Percentiles rank a stretch among this genome's conserved stretches.
phyloP scores from a whole-genome alignment of 1,140 invertebrate genomes.

The Gonatopus flavifemur region DNA sequence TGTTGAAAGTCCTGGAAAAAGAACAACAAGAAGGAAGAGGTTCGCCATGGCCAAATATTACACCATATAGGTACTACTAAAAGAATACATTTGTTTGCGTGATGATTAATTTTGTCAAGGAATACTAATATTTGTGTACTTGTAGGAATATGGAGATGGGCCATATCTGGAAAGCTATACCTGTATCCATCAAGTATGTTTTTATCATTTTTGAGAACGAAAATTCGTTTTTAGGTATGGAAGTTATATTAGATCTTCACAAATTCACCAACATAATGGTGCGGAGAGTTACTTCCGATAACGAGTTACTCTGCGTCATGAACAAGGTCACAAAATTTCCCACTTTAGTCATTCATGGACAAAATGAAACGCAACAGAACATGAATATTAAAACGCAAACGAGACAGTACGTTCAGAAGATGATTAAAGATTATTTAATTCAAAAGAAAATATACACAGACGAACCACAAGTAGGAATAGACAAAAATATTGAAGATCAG shows the following conservation, averaged over 20 bases:
- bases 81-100: background rate
- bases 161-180: conserved; percentile 56
- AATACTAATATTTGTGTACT: conserved; percentile 9
- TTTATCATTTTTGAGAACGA: conserved; percentile 66
- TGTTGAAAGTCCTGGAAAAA: conserved; percentile 64
- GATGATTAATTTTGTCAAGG: background rate
- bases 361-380: conserved; percentile 43
- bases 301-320: conserved; percentile 55
- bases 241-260: conserved; percentile 67
- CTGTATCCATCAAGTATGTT: conserved; percentile 44
- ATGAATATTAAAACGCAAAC: conserved; percentile 53
- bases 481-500: conserved; percentile 1
- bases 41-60: conserved; percentile 62
- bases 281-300: conserved; percentile 59
- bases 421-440: conserved; percentile 55
- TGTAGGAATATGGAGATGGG: conserved; percentile 40
- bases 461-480: background rate
- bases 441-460: conserved; percentile 42
- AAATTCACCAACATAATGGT: conserved; percentile 59
- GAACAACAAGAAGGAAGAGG: conserved; percentile 65
- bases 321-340: conserved; percentile 60
- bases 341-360: conserved; percentile 55
- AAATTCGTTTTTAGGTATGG: conserved; percentile 61
- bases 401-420: conserved; percentile 46
- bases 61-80: conserved; percentile 58